Evolutionary conservation across 2,888 invertebrate species (phyloP), one percentile per base, ranked within the genome.

Genomic region (Drosophila phalerata): DNA sequence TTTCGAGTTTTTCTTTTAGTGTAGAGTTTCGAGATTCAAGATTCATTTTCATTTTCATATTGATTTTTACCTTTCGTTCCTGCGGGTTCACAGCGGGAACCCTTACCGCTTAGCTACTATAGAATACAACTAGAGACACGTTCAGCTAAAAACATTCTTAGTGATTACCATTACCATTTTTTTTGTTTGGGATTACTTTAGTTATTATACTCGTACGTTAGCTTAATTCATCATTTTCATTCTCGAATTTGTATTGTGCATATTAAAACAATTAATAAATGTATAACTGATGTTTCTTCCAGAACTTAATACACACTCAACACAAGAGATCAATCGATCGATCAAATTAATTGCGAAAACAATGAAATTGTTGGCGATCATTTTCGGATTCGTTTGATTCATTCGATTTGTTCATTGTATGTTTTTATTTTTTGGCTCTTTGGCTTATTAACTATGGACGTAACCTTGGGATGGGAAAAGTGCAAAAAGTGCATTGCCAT

Each of bases 381-480:
- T 34, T 22, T 34, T 37, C 34, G n/a, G 61, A 58, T 69, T 74
- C 37, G 45, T 64, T 65, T 52, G 53, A 40, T 57, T 72, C 62
- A 61, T 79, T 74, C 65, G 60, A 57, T 73, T 63, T 15, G 28
- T 62, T 52, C 11, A 13, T 38, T 77, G 47, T 57, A 79, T 72
- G 70, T 73, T 69, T 79, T 81, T 57, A 79, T 72, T 73, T 73
- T 69, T 79, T 81, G 83, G 84, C 85, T 70, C 83, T 71, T 85
- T 87, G 85, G 82, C 91, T 91, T 92, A 92, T 91, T 90, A 91
- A 87, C 92, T 92, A 92, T 92, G 92, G 92, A 92, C 92, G 92
- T 92, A 92, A 92, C 92, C 84, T 91, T 90, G 92, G 92, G 92
- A 92, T 92, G 92, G 92, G 92, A 92, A 83, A 86, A 91, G 92